Percentiles rank a stretch among this genome's conserved stretches.
Evolutionary conservation across 1,140 invertebrate species (phyloP).

Genomic region (Bilobella aurantiaca): DNA sequence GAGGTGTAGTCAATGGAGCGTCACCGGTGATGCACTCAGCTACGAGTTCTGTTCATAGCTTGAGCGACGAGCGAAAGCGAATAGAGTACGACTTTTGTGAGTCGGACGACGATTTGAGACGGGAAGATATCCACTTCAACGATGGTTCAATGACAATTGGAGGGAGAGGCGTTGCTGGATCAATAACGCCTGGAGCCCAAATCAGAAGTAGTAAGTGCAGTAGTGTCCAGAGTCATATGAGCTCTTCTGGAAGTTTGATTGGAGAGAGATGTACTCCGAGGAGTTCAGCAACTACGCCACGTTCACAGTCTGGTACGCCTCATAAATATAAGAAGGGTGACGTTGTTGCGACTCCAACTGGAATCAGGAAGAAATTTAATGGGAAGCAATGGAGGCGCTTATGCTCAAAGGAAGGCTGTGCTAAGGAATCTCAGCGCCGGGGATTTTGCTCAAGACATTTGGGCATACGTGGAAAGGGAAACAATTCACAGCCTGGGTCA

Average conservation of each 20-base stretch:
- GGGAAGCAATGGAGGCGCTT: slow-evolving; percentile 97
- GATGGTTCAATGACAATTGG: slow-evolving; percentile 32
- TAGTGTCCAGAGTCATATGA: slow-evolving; percentile 78
- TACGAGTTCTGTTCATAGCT: slow-evolving; percentile 13
- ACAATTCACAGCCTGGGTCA: slow-evolving; percentile 40
- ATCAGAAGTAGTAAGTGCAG: slow-evolving; percentile 72
- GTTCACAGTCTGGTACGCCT: slow-evolving; percentile 82
- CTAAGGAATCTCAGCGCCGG: slow-evolving; percentile 93
- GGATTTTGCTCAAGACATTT: slow-evolving; percentile 94
- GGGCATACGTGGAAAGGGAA: slow-evolving; percentile 63
- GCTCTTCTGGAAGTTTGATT: slow-evolving; percentile 70
- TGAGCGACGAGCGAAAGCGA: slow-evolving; percentile 26
- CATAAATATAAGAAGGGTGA: slow-evolving; percentile 98
- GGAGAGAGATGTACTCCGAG: slow-evolving; percentile 37
- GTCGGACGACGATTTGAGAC: slow-evolving; percentile 76
- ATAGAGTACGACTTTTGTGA: slow-evolving; percentile 64
- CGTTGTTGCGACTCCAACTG: slow-evolving; percentile 88
- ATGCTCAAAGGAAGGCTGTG: slow-evolving; percentile 87
- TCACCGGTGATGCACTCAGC: slow-evolving; percentile 12
- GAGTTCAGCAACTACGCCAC: slow-evolving; percentile 38
- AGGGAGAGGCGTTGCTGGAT: slow-evolving; percentile 34
- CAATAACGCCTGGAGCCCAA: slow-evolving; percentile 37
- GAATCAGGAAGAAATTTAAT: slow-evolving; percentile 97
- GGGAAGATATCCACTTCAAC: slow-evolving; percentile 72
- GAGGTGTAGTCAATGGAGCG: slow-evolving; percentile 6